Evolutionary conservation across 2,113 vertebrate species (phyloP), one percentile per base, ranked within the genome.

Genomic region (Oryzias woworae): DNA sequence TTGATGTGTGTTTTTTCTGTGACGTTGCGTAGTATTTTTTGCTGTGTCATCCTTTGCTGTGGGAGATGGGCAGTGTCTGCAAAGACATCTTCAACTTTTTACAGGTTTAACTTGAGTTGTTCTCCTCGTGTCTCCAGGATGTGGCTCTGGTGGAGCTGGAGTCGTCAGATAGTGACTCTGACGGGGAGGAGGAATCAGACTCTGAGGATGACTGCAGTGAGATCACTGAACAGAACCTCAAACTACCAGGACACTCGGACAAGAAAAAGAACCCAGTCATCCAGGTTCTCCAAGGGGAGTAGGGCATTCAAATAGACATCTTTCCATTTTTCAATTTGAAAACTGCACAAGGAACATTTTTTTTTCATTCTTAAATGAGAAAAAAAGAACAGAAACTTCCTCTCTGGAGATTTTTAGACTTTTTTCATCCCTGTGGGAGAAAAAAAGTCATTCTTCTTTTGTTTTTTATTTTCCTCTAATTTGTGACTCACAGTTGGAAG

Each of bases 101-200:
- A 14, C 22, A 36, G 3, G 56, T 41, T 57, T 0, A 18, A 42
- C 13, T 20, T 1, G 17, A 17, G n/a, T n/a, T 0, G 5, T 24
- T 48, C 8, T 46, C 13, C 7, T 47, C 7, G 44, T 42, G 23
- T 64, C 18, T 12, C 4, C 73, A 98, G 96, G 95, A 97, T 8
- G 90, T 98, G 10, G 94, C 95, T 2, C 58, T 98, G 51, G 93
- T 97, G 82, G 94, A 97, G 78, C 86, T 97, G 72, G 88, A 85
- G 54, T 88, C 58, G 17, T 94, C 92, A 0, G 90, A 92, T 18
- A 64, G 67, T 16, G 70, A 80, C n/a, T 87, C 90, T 0, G 90
- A 90, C 41, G 89, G 85, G 1, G 86, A 90, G 42, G 89, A 89
- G 8, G 78, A 83, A 41, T 55, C 84, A 0, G 73, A 92, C 44